Base-by-base conservation (phyloP, 2,797 vertebrate genomes). In the Periparus ater region DNA sequence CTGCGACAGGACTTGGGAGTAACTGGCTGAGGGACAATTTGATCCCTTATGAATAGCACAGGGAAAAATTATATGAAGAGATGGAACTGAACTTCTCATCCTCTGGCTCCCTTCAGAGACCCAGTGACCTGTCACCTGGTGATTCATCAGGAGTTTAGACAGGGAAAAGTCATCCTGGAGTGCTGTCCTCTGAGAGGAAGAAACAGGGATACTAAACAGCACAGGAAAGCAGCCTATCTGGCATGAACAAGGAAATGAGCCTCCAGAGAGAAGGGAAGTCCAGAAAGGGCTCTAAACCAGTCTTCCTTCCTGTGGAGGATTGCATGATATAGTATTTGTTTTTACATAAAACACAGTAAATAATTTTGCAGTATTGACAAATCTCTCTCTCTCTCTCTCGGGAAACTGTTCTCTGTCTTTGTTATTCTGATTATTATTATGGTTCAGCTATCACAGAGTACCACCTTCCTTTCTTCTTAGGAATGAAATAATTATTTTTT, bases 141-240 rank as follows among this genome's bases (percentile, higher is more conserved):
- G 38, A 45, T 62, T 92, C 38, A 38, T 50, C 51, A 44, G 32
- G 45, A 84, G 22, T 81, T 88, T 51, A 75, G 34, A 57, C 70
- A 60, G 18, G 44, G 18, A 60, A 75, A 74, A 91, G 13, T 70
- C 42, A 88, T 73, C 22, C 11, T 23, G 53, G 36, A 67, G 8
- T 54, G 17, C 23, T 89, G 48, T 71, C 27, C 17, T 90, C 44
- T 88, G 53, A 45, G 25, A 91, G 67, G 54, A 91, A 17, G 34
- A 78, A 91, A 85, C 36, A 60, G 27, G 38, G 50, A 65, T 60
- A 79, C 89, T 76, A 58, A 92, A 17, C 40, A 51, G n/a, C 42
- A 48, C 12, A 50, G 73, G 42, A 95, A 92, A 88, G 30, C 17
- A 82, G 36, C 71, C 53, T n/a, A 42, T 60, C 17, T 80, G 61